A percentile compares a stretch with the other conserved stretches of the same genome.
Evolutionary conservation across 2,888 invertebrate species (phyloP).

Genomic region (Nineta flava): DNA sequence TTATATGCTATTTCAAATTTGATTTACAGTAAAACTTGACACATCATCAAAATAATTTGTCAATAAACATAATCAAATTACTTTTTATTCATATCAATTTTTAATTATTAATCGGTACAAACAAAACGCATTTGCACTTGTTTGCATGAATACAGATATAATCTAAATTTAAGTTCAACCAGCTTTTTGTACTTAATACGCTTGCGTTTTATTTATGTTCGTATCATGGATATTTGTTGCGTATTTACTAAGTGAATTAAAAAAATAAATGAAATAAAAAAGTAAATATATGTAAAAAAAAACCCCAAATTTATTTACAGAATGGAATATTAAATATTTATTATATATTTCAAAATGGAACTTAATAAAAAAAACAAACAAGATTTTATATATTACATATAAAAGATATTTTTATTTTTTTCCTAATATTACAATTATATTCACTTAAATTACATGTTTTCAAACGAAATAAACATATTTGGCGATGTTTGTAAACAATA

Average conservation of each 20-base stretch:
- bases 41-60: background rate
- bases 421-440: too few relatives aligned
- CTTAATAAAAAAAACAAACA: too few relatives aligned
- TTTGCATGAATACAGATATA: background rate
- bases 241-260: background rate
- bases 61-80: background rate
- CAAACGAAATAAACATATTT: too few relatives aligned
- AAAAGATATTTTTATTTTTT: too few relatives aligned
- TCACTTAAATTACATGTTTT: too few relatives aligned
- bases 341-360: too few relatives aligned
- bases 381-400: too few relatives aligned
- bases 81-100: background rate
- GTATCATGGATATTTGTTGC: background rate
- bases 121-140: background rate
- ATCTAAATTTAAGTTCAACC: slow-evolving; percentile 1
- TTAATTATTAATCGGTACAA: background rate
- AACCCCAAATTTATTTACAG: too few relatives aligned
- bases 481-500: too few relatives aligned
- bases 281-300: too few relatives aligned
- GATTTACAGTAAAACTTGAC: background rate
- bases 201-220: background rate
- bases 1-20: background rate
- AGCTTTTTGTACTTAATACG: background rate
- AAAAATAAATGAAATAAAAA: background rate
- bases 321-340: too few relatives aligned